A percentile compares a stretch with the other conserved stretches of the same genome.
phyloP scores from a whole-genome alignment of 1,140 invertebrate species.

The Temnothorax curvispinosus region DNA sequence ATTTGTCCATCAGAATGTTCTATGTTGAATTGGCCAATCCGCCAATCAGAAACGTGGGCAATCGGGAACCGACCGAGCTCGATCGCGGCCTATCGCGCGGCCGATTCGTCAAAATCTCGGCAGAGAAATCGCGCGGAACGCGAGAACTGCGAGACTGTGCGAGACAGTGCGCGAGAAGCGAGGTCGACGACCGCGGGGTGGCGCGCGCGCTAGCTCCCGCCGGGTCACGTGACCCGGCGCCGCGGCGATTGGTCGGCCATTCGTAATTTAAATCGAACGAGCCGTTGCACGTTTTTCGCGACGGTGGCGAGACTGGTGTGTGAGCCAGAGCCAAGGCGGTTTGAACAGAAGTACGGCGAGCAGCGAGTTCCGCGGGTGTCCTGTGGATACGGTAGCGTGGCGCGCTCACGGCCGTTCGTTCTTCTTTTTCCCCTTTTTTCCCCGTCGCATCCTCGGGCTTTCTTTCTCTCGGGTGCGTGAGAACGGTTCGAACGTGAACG shows the following conservation, averaged over 20 bases:
- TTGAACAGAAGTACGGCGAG: constrained; percentile 58
- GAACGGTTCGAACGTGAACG: no score
- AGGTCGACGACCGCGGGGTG: neutral
- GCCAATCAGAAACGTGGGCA: no score
- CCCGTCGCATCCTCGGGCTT: neutral
- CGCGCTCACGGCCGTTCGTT: neutral
- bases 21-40: no score
- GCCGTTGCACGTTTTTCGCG: constrained; percentile 71
- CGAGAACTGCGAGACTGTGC: no score
- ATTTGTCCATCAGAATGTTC: no score
- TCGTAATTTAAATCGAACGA: constrained; percentile 70
- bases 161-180: no score
- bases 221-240: constrained; percentile 50
- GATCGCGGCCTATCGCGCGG: no score
- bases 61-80: no score
- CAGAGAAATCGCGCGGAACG: no score
- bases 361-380: neutral
- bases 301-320: neutral
- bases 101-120: no score
- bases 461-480: neutral
- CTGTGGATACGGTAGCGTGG: neutral
- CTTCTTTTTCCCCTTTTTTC: neutral
- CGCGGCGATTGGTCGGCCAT: constrained; percentile 62
- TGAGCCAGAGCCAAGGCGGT: constrained; percentile 68
- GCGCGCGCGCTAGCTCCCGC: neutral